Evolutionary conservation across 1,140 invertebrate genomes (phyloP), one percentile per base, ranked within the genome.

Genomic region (Ceratina australensis): DNA sequence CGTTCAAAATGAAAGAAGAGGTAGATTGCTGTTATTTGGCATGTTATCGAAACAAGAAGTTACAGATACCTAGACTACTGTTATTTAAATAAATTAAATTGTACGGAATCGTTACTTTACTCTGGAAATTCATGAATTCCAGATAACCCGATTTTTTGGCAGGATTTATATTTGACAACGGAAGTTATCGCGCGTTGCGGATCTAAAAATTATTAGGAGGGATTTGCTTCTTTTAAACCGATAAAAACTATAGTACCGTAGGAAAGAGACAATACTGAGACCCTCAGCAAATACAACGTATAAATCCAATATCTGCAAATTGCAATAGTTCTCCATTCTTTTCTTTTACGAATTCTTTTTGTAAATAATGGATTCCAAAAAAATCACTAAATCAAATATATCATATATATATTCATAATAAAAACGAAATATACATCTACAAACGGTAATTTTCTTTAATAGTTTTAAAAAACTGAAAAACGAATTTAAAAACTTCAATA

Each of bases 161-260:
- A 42, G 18, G 65, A 79, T 54, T 73, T 60, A 79, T 66, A 52
- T 24, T 65, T 63, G 79, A 69, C 61, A 67, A 33, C 20, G 18
- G 28, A 33, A 64, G 57, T 79, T 73, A 82, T 74, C 71, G 47
- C 18, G 13, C 13, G 33, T 13, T 26, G 20, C 63, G 74, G 71
- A 79, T 83, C 78, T 54, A 50, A 18, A 61, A 82, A 83, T 83
- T 79, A 83, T 80, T 72, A 18, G 33, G 10, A 69, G 60, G n/a
- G 66, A 66, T 52, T 71, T 64, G 59, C 22, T 72, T 77, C 71
- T 60, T 63, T 7, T 57, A 15, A 71, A 77, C 64, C 76, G 72
- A 64, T 65, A 50, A 72, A 59, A 69, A 57, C 57, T 50, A 72
- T 15, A 49, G n/a, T 57, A 33, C 15, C 13, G n/a, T n/a, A 16